These are phyloP conservation scores for Gymnopithys bicolor DNA, from an alignment of 2,797 vertebrate genomes.

Conservation along the genomic window DNA sequence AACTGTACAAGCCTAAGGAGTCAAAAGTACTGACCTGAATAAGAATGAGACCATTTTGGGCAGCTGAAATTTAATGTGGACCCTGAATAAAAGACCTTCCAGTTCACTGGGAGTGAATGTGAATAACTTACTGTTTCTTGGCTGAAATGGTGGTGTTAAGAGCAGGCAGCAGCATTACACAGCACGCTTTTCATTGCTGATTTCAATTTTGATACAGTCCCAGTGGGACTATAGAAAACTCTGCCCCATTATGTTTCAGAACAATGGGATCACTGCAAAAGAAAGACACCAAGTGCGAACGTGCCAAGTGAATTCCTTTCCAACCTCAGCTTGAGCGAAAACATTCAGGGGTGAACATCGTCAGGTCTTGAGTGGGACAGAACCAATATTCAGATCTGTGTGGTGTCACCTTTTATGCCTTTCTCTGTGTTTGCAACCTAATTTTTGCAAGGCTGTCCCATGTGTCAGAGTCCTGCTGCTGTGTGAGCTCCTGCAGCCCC, in stretches of 20 bases:
- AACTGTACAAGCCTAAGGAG: neutral
- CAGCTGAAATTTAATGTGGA: conserved; percentile 66
- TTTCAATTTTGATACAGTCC: conserved; percentile 71
- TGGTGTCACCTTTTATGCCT: neutral
- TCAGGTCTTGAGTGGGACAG: neutral
- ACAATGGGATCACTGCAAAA: conserved; percentile 74
- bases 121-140: conserved; percentile 74
- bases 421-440: neutral
- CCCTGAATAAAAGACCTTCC: conserved; percentile 59
- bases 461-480: neutral
- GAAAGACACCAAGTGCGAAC: conserved; percentile 63
- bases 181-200: conserved; percentile 72
- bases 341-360: neutral
- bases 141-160: conserved; percentile 53
- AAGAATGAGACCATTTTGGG: conserved; percentile 75
- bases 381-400: neutral
- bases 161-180: conserved; percentile 55
- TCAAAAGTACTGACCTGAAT: conserved; percentile 63
- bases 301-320: conserved; percentile 56
- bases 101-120: conserved; percentile 65
- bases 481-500: neutral
- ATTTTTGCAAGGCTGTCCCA: neutral
- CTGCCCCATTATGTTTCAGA: conserved; percentile 75
- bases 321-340: conserved; percentile 6
- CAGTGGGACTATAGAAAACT: conserved; percentile 70